These are phyloP conservation scores for Dascillus cervinus DNA, from an alignment of 2,888 invertebrate species.

Conservation along the genomic window DNA sequence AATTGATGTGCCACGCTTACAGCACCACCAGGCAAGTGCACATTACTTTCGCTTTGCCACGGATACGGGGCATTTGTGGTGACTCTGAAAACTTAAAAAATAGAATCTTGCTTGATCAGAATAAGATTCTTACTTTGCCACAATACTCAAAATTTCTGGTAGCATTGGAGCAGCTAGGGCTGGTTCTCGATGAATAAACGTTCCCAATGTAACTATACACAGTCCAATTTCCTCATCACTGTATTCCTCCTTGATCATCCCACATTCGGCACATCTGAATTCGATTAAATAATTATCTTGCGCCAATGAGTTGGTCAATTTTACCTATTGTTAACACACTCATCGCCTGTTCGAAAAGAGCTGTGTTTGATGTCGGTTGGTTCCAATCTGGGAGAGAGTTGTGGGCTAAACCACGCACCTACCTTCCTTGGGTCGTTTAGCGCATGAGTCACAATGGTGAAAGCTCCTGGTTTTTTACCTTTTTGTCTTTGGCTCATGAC, in stretches of 20 bases:
- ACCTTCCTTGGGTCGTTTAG: conserved; percentile 47
- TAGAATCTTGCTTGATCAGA: too few species aligned
- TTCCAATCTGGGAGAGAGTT: conserved; percentile 34
- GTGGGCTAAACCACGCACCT: conserved; percentile 48
- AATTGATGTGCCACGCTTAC: conserved; percentile 96
- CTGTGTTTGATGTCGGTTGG: conserved; percentile 50
- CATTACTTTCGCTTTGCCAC: conserved; percentile 82
- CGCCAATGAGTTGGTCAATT: too few species aligned
- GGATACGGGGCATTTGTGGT: conserved; percentile 73
- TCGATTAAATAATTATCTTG: too few species aligned
- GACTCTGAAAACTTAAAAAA: conserved; percentile 45
- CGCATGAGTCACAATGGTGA: conserved; percentile 48
- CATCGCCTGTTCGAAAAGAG: conserved; percentile 60
- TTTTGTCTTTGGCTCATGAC: conserved; percentile 47
- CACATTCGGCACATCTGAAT: conserved; percentile 77
- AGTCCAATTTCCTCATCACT: conserved; percentile 95
- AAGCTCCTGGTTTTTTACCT: conserved; percentile 47
- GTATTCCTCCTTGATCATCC: conserved; percentile 81
- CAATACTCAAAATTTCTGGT: conserved; percentile 82
- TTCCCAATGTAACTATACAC: conserved; percentile 87
- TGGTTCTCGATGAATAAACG: conserved; percentile 95
- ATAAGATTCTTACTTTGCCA: conserved; percentile 80
- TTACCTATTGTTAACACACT: conserved; percentile 61
- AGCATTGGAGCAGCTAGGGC: conserved; percentile 88
- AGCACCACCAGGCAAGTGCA: conserved; percentile 89